These are phyloP conservation scores for Penaeus monodon DNA, from an alignment of 2,888 invertebrate genomes.

Conservation along the genomic window DNA sequence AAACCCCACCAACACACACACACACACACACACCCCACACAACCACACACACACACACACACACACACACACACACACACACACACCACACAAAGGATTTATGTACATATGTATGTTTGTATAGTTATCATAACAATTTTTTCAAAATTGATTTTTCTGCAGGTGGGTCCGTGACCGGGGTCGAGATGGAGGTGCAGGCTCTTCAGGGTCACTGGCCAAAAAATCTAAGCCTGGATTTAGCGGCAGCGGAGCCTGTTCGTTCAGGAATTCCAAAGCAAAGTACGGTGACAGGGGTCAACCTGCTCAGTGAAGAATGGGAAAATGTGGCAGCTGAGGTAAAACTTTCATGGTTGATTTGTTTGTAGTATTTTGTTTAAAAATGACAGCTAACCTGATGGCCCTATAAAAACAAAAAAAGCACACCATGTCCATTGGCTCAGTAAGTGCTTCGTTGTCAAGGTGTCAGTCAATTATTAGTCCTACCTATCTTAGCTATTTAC, in stretches of 20 bases:
- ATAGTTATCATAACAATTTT: not conserved
- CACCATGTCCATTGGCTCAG: not conserved
- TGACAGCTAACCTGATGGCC: too few relatives aligned
- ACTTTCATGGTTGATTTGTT: not conserved
- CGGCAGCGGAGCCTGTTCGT: slow-evolving; percentile 68
- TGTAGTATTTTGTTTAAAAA: not conserved
- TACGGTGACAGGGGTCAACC: slow-evolving; percentile 63
- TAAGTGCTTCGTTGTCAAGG: too few relatives aligned
- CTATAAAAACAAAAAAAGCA: too few relatives aligned
- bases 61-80: too few relatives aligned
- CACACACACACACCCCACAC: too few relatives aligned
- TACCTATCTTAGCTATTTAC: too few relatives aligned
- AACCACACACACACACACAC: too few relatives aligned
- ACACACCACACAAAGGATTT: too few relatives aligned
- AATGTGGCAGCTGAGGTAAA: slow-evolving; percentile 81
- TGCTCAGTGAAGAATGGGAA: slow-evolving; percentile 77
- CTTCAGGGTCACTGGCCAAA: slow-evolving; percentile 51
- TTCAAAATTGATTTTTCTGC: not conserved
- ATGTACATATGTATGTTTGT: not conserved
- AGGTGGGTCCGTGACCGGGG: slow-evolving; percentile 48
- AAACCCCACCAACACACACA: too few relatives aligned
- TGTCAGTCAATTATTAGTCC: too few relatives aligned
- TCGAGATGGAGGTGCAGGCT: slow-evolving; percentile 57
- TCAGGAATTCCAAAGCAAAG: slow-evolving; percentile 71
- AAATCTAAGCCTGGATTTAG: slow-evolving; percentile 56